Percentiles rank a stretch among this genome's conserved stretches.
phyloP scores from a whole-genome alignment of 2,888 invertebrate species.

The Drosophila atroscutellata region DNA sequence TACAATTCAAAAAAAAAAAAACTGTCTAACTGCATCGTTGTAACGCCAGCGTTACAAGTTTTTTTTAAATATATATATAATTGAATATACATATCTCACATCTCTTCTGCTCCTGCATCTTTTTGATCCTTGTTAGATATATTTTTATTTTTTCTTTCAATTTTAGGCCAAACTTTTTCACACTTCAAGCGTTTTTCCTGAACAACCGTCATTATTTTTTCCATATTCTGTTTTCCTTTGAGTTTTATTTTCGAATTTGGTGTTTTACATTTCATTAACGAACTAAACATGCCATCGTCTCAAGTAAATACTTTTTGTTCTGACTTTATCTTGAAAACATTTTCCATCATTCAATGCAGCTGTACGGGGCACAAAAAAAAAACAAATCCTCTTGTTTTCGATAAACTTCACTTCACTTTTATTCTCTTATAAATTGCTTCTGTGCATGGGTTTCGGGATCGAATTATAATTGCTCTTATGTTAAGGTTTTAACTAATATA shows the following conservation, averaged over 20 bases:
- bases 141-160: not conserved
- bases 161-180: slow-evolving; percentile 24
- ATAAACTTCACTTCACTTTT: no score
- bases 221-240: slow-evolving; percentile 13
- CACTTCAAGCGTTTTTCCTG: slow-evolving; percentile 43
- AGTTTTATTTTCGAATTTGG: slow-evolving; percentile 53
- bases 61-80: slow-evolving; percentile 26
- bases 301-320: slow-evolving; percentile 8
- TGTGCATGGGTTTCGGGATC: no score
- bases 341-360: slow-evolving; percentile 1
- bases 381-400: no score
- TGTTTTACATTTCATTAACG: slow-evolving; percentile 66
- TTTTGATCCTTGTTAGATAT: not conserved
- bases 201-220: slow-evolving; percentile 68
- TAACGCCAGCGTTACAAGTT: slow-evolving; percentile 77
- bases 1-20: slow-evolving; percentile 69
- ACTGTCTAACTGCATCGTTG: slow-evolving; percentile 61
- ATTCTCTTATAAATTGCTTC: no score
- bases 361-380: no score
- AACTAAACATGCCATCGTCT: slow-evolving; percentile 59
- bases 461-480: no score
- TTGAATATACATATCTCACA: slow-evolving; percentile 52
- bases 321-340: slow-evolving; percentile 8
- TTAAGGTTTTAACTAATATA: no score
- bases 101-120: slow-evolving; percentile 7